phyloP scores from a whole-genome alignment of 2,888 invertebrate genomes.

The Xylophagus ater region DNA sequence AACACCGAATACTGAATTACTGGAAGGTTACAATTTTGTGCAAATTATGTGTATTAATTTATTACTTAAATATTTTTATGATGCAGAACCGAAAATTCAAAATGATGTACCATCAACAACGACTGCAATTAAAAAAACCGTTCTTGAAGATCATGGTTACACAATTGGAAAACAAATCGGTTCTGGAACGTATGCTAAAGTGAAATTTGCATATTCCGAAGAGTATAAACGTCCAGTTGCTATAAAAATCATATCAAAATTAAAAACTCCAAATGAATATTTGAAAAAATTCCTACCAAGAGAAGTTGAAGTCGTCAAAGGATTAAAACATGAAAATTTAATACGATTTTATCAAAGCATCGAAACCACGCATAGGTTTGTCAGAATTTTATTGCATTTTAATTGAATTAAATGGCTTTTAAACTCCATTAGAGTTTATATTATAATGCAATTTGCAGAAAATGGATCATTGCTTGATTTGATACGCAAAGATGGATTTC shows the following conservation, averaged over 20 bases:
- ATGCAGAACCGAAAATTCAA: too few relatives aligned
- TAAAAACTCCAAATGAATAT: conserved; percentile 70
- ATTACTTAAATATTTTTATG: too few relatives aligned
- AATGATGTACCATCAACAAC: too few relatives aligned
- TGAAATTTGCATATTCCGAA: conserved; percentile 65
- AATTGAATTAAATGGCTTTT: neutral
- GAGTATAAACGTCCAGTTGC: conserved; percentile 64
- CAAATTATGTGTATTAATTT: too few relatives aligned
- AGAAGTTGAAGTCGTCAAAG: conserved; percentile 74
- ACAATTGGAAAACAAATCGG: conserved; percentile 64
- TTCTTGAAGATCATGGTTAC: conserved; percentile 68
- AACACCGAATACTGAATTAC: too few relatives aligned
- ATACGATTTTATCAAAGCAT: conserved; percentile 74
- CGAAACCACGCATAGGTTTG: conserved; percentile 69
- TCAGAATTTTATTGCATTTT: conserved; percentile 2
- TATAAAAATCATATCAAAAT: conserved; percentile 73
- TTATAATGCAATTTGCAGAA: conserved; percentile 74
- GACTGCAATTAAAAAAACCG: conserved; percentile 40
- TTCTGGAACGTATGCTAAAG: conserved; percentile 72
- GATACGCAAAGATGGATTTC: conserved; percentile 58
- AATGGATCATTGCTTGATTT: conserved; percentile 69
- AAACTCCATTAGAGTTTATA: conserved; percentile 51
- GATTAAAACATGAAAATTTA: conserved; percentile 64
- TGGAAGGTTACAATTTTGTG: too few relatives aligned
- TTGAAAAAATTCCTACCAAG: conserved; percentile 68